Evolutionary conservation across 2,797 vertebrate species (phyloP).

Genomic region (Trachops cirrhosus): DNA sequence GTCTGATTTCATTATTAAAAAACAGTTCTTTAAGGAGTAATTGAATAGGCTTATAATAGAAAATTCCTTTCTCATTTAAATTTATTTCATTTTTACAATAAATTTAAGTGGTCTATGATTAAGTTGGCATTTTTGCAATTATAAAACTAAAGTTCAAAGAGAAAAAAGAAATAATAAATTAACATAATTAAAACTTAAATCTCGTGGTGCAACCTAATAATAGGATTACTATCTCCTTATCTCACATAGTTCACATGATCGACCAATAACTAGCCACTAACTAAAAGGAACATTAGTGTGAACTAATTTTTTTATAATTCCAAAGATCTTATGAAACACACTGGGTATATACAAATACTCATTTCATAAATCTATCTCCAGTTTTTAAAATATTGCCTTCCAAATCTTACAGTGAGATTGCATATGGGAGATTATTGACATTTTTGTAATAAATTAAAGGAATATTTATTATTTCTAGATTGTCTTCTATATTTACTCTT

Average conservation of each 20-base stretch:
- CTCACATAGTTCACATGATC: not conserved
- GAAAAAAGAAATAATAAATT: not conserved
- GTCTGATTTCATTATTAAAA: not conserved
- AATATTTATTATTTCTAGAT: conserved; percentile 2
- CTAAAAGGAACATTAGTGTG: not conserved
- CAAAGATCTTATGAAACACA: not conserved
- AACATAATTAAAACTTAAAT: not conserved
- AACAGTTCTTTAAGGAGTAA: not conserved
- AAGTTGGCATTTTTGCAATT: not conserved
- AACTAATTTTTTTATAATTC: not conserved
- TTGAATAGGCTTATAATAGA: not conserved
- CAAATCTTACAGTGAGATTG: not conserved
- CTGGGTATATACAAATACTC: not conserved
- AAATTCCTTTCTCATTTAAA: not conserved
- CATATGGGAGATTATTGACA: not conserved
- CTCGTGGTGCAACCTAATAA: not conserved
- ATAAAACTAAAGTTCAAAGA: not conserved
- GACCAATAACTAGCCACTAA: not conserved
- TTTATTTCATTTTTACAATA: not conserved
- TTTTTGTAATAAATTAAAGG: not conserved
- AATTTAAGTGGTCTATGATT: not conserved
- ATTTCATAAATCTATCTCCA: not conserved
- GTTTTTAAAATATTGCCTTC: conserved; percentile 2
- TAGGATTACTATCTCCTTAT: not conserved
- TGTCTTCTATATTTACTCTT: not conserved